Percentiles rank a stretch among this genome's conserved stretches.
These are phyloP conservation scores for Naso thynnoides DNA, from an alignment of 2,797 vertebrate species.

Conservation along the genomic window DNA sequence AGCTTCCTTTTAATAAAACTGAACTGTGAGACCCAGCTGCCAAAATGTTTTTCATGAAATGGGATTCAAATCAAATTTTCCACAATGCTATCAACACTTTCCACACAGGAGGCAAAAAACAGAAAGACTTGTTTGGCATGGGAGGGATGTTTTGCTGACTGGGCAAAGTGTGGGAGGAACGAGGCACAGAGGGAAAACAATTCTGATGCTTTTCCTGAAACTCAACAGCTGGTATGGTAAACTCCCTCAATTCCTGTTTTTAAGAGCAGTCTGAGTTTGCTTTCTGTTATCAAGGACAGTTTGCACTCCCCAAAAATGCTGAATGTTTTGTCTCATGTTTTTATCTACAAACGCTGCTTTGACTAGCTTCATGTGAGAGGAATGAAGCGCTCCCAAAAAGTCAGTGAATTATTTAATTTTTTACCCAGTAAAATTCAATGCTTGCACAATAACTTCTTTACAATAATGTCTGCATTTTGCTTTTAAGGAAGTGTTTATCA, in stretches of 20 bases:
- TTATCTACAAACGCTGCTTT: conserved; percentile 14
- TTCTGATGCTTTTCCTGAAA: conserved; percentile 7
- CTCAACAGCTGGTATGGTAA: neutral
- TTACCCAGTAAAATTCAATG: conserved; percentile 42
- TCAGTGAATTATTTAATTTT: conserved; percentile 10
- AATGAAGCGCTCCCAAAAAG: neutral
- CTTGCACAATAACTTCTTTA: no score
- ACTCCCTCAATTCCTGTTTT: conserved; percentile 21
- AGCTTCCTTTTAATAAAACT: no score
- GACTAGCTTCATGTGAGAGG: neutral
- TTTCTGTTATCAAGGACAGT: conserved; percentile 28
- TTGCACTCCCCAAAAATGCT: neutral
- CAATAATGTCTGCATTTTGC: conserved; percentile 15
- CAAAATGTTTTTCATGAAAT: no score
- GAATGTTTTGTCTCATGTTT: neutral
- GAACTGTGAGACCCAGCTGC: no score
- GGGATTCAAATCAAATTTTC: no score
- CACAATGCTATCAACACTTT: no score
- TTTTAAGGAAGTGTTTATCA: neutral
- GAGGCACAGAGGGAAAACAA: conserved; percentile 2
- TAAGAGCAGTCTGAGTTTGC: conserved; percentile 15
- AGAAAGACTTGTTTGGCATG: neutral
- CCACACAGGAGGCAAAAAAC: no score
- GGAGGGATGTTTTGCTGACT: conserved; percentile 23
- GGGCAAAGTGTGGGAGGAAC: neutral